Base-by-base conservation (phyloP, 2,113 vertebrate species). In the Salvelinus sp. region DNA sequence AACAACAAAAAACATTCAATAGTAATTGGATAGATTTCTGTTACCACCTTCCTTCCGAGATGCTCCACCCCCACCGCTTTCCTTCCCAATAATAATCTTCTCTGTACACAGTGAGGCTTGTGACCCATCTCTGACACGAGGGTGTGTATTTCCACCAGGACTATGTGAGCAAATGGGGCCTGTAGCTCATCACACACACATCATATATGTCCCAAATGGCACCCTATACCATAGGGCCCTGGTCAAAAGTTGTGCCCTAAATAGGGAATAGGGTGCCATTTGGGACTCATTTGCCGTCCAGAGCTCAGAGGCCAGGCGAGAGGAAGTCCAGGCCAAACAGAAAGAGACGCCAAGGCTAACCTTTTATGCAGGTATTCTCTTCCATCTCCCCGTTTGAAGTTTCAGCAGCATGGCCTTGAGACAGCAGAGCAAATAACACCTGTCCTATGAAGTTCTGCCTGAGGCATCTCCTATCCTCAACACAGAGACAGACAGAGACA, bases 361-460 rank as follows among this genome's bases (percentile, higher is more conserved):
- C 47, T 75, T 67, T 58, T 73, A 25, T 47, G 66, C 73, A 25
- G 57, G 20, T n/a, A 50, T 68, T 67, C 74, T 47, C 68, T 72
- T 70, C 44, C 48, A 72, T 72, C 75, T 69, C 74, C 77, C 47
- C 14, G 78, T 86, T 84, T 86, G 82, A 86, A 72, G 77, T 79
- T 74, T 62, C 57, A 22, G 64, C 63, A 25, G 64, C 73, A 77
- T 47, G 76, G 75, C 74, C 70, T 58, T 78, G 80, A 78, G 70
- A 79, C 76, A n/a, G 68, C 60, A 25, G 23, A 47, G 78, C 75
- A 74, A 78, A 78, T 73, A 80, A 78, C 85, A 86, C 82, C 82
- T 84, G 82, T 80, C 74, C 85, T 78, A 73, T 84, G 82, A 86
- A 77, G 74, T 86, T 78, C 82, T 63, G 79, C 71, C 75, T 65